A percentile compares a stretch with the other conserved stretches of the same genome.
phyloP scores from a whole-genome alignment of 1,140 invertebrate species.

The Stegodyphus dumicola region DNA sequence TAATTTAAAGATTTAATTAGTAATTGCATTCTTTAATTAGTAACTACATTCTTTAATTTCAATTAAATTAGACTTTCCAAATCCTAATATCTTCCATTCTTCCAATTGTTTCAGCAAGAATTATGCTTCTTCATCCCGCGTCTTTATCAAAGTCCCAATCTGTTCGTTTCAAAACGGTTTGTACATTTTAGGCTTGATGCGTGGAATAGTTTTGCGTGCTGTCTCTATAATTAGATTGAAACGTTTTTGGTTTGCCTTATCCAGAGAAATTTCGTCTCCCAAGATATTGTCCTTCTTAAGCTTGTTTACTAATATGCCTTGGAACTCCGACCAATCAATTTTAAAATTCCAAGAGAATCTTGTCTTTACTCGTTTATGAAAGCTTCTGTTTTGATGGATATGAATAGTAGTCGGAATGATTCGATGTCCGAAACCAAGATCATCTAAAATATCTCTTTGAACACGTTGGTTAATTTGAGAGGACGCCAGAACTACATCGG shows the following conservation, averaged over 20 bases:
- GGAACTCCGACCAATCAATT: conserved; percentile 4
- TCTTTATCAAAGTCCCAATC: background rate
- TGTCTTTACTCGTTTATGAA: background rate
- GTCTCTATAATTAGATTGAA: conserved; percentile 7
- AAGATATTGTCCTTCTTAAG: conserved; percentile 21
- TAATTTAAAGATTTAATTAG: background rate
- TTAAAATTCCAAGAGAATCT: conserved; percentile 13
- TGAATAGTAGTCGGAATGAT: background rate
- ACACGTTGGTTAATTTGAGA: background rate
- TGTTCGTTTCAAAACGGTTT: background rate
- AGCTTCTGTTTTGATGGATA: background rate
- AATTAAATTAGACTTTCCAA: background rate
- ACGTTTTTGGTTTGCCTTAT: conserved; percentile 25
- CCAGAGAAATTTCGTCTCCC: conserved; percentile 4
- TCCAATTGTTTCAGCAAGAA: background rate
- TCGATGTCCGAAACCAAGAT: background rate
- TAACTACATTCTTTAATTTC: too few relatives aligned
- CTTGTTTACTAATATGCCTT: conserved; percentile 6
- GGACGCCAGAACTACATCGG: background rate
- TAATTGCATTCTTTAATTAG: too few relatives aligned
- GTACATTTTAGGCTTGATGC: background rate
- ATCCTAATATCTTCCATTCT: background rate
- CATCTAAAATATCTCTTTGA: background rate
- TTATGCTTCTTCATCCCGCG: background rate
- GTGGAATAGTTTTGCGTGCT: conserved; percentile 22